Base-by-base conservation (phyloP, 2,113 vertebrate species). In the Crocuta crocuta region DNA sequence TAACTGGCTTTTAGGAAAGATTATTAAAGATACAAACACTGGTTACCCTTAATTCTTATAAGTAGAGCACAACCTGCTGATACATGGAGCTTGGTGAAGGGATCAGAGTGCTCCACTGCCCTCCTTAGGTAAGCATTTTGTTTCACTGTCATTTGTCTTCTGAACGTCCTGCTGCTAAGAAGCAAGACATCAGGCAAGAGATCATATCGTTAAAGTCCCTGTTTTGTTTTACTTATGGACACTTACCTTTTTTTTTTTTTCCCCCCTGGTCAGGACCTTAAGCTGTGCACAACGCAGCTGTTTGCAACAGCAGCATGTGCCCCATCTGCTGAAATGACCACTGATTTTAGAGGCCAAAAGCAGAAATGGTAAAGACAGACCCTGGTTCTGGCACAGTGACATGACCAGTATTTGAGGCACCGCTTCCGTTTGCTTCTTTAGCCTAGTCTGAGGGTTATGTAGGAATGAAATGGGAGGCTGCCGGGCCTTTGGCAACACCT, bases 11-110 rank as follows among this genome's bases (percentile, higher is more conserved):
- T 88, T 35, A 65, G 84, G 48, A 55, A 74, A 86, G 19, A 79
- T 45, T 92, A 10, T n/a, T 86, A 78, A 78, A 78, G 81, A 79
- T 10, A 58, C 11, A 48, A 73, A 31, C 68, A 63, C 71, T 91
- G 87, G 43, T 89, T 74, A 68, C 74, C 55, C 7, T 89, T 81
- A 45, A 68, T 85, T 97, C 71, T 74, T 50, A 92, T 50, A 92
- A 76, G 48, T 17, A 45, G 21, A 26, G 48, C 68, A 43, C 43
- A 65, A 33, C 53, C 73, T 45, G n/a, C 79, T 17, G 24, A 3
- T 35, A n/a, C 5, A n/a, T n/a, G 35, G 58, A 81, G 89, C 10
- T 43, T 19, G 5, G 7, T 55, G n/a, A 78, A 55, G 21, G 48
- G 71, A 23, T 15, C 12, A 31, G 4, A 35, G 66, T 86, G 39